phyloP scores from a whole-genome alignment of 1,140 invertebrate genomes.

The Drosophila navojoa region DNA sequence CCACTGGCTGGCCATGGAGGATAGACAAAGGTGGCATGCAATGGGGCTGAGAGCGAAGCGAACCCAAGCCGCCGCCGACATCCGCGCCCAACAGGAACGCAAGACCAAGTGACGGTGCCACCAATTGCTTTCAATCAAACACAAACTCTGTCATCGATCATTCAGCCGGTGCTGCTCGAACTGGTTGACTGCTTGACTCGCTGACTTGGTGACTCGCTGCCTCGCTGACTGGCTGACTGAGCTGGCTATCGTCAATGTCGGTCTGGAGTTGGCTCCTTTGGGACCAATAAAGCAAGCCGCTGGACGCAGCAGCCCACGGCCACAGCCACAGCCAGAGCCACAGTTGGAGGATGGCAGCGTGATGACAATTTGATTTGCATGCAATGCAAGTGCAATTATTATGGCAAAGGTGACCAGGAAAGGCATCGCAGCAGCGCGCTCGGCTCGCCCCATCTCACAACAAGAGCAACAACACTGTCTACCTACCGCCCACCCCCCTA shows the following conservation, averaged over 20 bases:
- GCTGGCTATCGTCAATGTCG: constrained; percentile 55
- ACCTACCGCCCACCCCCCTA: too few species aligned
- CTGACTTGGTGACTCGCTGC: constrained; percentile 33
- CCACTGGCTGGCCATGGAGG: neutral
- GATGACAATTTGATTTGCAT: constrained; percentile 82
- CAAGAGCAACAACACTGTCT: constrained; percentile 15
- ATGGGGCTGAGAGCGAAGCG: constrained; percentile 8
- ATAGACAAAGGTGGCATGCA: constrained; percentile 17
- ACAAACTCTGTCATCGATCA: constrained; percentile 81
- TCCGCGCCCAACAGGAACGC: constrained; percentile 59
- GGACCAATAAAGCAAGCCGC: constrained; percentile 74
- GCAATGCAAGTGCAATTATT: constrained; percentile 82
- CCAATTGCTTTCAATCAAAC: constrained; percentile 82
- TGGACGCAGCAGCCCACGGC: constrained; percentile 41
- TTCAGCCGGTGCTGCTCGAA: constrained; percentile 46
- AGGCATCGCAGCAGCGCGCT: constrained; percentile 25
- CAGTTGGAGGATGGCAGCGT: constrained; percentile 56
- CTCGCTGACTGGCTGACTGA: constrained; percentile 43
- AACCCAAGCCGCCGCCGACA: constrained; percentile 18
- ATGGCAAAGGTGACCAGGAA: constrained; percentile 79
- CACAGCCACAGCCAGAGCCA: neutral
- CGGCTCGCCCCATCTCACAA: constrained; percentile 26
- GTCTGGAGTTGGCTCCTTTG: constrained; percentile 52
- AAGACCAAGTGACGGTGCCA: constrained; percentile 77
- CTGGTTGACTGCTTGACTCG: constrained; percentile 36